Conservation (phyloP, 1,140 invertebrate species). For the Ostrea denselamellosa region DNA sequence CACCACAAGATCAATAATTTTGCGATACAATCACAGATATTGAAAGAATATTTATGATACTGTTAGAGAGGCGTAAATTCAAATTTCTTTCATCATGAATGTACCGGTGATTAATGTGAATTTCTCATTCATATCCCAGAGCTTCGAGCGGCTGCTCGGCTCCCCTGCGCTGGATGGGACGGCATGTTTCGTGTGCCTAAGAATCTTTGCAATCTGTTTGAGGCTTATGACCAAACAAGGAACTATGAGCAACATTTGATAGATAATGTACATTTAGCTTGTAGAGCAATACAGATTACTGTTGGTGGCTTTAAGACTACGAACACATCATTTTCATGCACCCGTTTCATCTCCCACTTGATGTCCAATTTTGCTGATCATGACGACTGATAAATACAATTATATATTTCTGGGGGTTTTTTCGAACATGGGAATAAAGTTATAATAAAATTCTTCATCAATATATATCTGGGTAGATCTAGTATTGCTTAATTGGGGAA, state of each 20-base stretch:
- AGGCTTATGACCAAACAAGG: background rate
- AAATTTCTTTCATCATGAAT: slow-evolving; percentile 35
- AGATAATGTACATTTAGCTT: background rate
- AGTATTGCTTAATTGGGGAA: no score
- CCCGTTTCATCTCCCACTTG: no score
- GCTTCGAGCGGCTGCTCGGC: background rate
- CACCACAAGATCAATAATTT: background rate
- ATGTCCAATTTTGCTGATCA: no score
- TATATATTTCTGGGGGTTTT: no score
- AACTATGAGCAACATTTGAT: background rate
- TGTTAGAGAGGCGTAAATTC: background rate
- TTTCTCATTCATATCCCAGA: background rate
- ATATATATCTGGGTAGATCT: no score
- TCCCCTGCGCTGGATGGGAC: background rate
- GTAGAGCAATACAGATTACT: background rate
- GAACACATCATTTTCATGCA: no score
- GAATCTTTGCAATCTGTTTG: background rate
- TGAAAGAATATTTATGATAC: background rate
- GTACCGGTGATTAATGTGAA: background rate
- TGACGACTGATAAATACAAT: no score
- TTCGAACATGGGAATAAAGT: no score
- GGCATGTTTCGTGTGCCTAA: background rate
- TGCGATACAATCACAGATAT: slow-evolving; percentile 13
- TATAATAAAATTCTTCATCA: no score
- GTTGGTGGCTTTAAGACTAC: background rate